Evolutionary conservation across 2,113 vertebrate genomes (phyloP).

Genomic region (Taurulus bubalis): DNA sequence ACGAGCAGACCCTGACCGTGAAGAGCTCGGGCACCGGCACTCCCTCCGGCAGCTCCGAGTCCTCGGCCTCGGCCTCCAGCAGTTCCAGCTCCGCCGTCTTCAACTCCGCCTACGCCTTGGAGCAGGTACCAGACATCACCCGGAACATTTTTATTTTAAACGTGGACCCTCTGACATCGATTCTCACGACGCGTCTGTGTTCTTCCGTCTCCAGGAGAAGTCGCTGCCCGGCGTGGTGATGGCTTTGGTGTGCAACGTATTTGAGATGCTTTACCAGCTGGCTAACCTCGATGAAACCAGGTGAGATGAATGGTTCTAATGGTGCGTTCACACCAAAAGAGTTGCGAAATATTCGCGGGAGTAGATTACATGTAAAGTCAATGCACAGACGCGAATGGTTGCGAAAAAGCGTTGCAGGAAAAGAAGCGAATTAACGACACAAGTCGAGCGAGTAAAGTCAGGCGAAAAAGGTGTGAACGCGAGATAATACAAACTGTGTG

Average conservation of each 20-base stretch:
- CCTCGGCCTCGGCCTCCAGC: slow-evolving; percentile 90
- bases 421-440: too few species aligned
- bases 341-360: too few species aligned
- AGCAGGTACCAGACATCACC: slow-evolving; percentile 87
- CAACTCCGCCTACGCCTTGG: slow-evolving; percentile 94
- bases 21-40: slow-evolving; percentile 97
- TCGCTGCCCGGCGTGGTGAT: slow-evolving; percentile 98
- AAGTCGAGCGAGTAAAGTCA: too few species aligned
- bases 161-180: neutral
- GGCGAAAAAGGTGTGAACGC: too few species aligned
- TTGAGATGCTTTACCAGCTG: slow-evolving; percentile 99
- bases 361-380: too few species aligned
- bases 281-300: slow-evolving; percentile 97
- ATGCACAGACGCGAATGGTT: too few species aligned
- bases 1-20: slow-evolving; percentile 95
- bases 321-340: too few species aligned
- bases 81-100: slow-evolving; percentile 90
- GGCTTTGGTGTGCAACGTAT: slow-evolving; percentile 98
- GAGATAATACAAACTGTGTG: too few species aligned
- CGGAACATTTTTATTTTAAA: too few species aligned
- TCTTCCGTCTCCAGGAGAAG: slow-evolving; percentile 88
- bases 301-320: too few species aligned
- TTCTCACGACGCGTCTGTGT: slow-evolving; percentile 16
- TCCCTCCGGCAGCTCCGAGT: slow-evolving; percentile 95
- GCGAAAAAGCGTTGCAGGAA: too few species aligned